Percentiles rank a stretch among this genome's conserved stretches.
These are phyloP conservation scores for Peromyscus leucopus DNA, from an alignment of 2,113 vertebrate genomes.

Conservation along the genomic window DNA sequence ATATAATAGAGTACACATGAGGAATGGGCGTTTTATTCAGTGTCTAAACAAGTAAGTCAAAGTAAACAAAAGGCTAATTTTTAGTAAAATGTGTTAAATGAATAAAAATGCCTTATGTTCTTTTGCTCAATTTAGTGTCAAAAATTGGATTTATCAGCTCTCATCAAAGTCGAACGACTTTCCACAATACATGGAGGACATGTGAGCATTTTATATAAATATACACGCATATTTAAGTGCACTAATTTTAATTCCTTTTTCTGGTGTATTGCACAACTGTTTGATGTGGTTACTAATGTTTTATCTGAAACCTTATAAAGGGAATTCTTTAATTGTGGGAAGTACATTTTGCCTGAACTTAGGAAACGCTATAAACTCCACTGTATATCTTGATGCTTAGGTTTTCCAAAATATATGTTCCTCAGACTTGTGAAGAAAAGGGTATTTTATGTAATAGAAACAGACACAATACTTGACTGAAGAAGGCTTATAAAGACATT, in stretches of 20 bases:
- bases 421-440: conserved; percentile 74
- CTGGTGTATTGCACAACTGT: background rate
- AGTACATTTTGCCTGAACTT: conserved; percentile 38
- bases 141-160: background rate
- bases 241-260: background rate
- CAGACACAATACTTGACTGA: conserved; percentile 61
- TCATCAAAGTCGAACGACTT: background rate
- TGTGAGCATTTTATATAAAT: background rate
- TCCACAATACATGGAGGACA: background rate
- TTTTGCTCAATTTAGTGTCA: background rate
- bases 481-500: conserved; percentile 22
- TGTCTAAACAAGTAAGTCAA: background rate
- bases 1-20: background rate
- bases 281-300: background rate
- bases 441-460: conserved; percentile 49
- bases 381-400: background rate
- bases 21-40: background rate
- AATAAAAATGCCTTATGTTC: background rate
- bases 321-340: conserved; percentile 23
- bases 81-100: conserved; percentile 11
- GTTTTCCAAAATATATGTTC: conserved; percentile 10
- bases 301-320: conserved; percentile 57
- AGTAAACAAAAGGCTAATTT: background rate
- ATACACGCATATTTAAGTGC: background rate
- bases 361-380: conserved; percentile 48